Percentiles rank a stretch among this genome's conserved stretches.
These are phyloP conservation scores for Lypha dubia DNA, from an alignment of 2,888 invertebrate species.

Conservation along the genomic window DNA sequence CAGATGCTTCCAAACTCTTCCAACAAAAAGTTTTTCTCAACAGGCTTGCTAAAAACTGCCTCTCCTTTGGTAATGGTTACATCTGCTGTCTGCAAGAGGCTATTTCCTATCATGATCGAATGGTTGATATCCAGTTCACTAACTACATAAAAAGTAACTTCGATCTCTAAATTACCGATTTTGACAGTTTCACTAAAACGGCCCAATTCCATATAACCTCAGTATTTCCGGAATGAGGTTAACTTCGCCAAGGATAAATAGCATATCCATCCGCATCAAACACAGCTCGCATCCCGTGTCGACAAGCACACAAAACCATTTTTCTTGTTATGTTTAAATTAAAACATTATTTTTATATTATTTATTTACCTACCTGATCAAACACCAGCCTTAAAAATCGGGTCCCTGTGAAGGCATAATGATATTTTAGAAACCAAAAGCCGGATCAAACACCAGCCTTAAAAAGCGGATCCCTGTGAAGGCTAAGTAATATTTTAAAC, in stretches of 20 bases:
- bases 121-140: conserved; percentile 4
- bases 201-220: conserved; percentile 8
- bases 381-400: no score
- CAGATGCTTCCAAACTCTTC: conserved; percentile 22
- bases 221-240: conserved; percentile 8
- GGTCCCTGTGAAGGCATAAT: no score
- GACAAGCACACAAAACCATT: not conserved
- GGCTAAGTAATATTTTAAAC: no score
- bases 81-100: not conserved
- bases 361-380: no score
- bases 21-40: not conserved
- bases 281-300: conserved; percentile 34
- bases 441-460: no score
- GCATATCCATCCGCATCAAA: conserved; percentile 13
- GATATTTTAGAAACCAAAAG: no score
- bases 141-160: conserved; percentile 23
- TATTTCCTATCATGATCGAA: conserved; percentile 28
- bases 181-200: not conserved
- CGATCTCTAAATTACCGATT: conserved; percentile 3
- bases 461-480: no score
- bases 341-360: no score
- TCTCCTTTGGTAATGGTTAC: conserved; percentile 6
- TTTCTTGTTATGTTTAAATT: no score
- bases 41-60: not conserved
- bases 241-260: conserved; percentile 28